phyloP scores from a whole-genome alignment of 2,113 vertebrate genomes.

The Arvicanthis niloticus region DNA sequence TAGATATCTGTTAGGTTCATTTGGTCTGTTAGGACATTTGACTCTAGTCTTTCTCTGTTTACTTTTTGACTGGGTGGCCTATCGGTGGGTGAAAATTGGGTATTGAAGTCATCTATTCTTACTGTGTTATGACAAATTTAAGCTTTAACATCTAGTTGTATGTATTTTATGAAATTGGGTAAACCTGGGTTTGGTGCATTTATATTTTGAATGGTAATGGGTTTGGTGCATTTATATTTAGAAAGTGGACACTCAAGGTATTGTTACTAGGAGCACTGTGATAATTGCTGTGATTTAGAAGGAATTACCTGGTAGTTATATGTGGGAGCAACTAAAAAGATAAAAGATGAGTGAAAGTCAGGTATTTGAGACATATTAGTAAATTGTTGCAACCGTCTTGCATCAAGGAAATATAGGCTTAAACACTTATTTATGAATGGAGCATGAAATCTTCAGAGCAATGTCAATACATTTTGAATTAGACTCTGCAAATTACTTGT shows the following conservation, averaged over 20 bases:
- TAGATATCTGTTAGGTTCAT: background rate
- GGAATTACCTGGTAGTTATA: background rate
- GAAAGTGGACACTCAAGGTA: slow-evolving; percentile 19
- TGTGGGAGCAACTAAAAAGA: background rate
- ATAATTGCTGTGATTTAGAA: slow-evolving; percentile 7
- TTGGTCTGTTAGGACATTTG: background rate
- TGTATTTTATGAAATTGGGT: background rate
- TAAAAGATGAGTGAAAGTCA: background rate
- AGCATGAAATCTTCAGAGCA: background rate
- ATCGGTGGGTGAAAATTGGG: background rate
- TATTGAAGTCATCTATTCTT: background rate
- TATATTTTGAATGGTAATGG: background rate
- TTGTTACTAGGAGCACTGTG: background rate
- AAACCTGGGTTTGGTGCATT: too few species aligned
- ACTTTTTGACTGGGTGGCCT: background rate
- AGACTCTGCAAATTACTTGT: background rate
- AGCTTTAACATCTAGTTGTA: background rate
- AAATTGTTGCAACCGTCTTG: background rate
- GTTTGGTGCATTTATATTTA: background rate
- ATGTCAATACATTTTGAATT: background rate
- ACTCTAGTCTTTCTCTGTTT: background rate
- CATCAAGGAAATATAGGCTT: background rate
- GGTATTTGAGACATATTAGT: background rate
- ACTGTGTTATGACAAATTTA: background rate
- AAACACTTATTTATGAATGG: background rate